Evolutionary conservation across 2,797 vertebrate genomes (phyloP), one percentile per base, ranked within the genome.

Genomic region (Pseudomugil gertrudae): DNA sequence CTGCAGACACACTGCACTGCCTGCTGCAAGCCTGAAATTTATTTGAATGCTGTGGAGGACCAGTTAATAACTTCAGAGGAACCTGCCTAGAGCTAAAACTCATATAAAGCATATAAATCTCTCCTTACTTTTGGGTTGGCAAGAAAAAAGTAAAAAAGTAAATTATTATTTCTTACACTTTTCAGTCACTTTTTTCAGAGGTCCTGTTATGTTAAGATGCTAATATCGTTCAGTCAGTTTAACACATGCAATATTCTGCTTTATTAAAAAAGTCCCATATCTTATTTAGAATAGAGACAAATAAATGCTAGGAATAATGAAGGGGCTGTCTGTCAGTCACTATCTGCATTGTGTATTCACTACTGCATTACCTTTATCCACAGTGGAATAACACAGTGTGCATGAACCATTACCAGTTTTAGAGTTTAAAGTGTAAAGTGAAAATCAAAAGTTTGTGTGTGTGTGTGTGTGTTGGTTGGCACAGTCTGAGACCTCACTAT

Each of bases 1-100:
- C 53, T 19, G 8, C 56, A 51, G 29, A 40, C 38, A 21, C 35
- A 26, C 56, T 27, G n/a, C 27, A 56, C 19, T 56, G 29, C 48
- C 33, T 78, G 66, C 56, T 63, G 43, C n/a, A 6, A 52, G 69
- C 40, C 69, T 54, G 45, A 66, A 57, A 68, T 65, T 64, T 45
- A 2, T 62, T 62, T 72, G 0, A 40, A 81, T 63, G 69, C 24
- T 60, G 67, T 66, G 63, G 4, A 57, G 17, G 32, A 3, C 48
- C 17, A 57, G 10, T 57, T 64, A 63, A 55, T 70, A 53, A 69
- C 27, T 21, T 24, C 48, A 26, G 13, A 51, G 7, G 14, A 51
- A 21, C 11, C 48, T 14, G 24, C 45, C 27, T 14, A 26, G 24
- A 17, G 6, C 3, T 17, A 52, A 29, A 27, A 52, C 26, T 45